Percentiles rank a stretch among this genome's conserved stretches.
phyloP scores from a whole-genome alignment of 2,888 invertebrate species.

The Rapana venosa region DNA sequence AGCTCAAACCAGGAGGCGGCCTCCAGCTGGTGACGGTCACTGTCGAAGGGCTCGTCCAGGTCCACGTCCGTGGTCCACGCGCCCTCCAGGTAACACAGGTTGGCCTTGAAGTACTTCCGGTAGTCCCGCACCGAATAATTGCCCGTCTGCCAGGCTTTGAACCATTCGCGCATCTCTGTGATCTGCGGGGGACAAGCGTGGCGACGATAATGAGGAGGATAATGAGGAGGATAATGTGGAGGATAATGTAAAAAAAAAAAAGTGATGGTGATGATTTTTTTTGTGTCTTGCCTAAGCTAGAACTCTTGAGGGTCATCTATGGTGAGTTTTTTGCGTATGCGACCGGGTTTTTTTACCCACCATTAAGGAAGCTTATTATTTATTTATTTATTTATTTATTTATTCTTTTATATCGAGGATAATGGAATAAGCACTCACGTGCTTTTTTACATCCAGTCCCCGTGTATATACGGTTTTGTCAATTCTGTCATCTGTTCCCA shows the following conservation, averaged over 20 bases:
- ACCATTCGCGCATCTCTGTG: slow-evolving; percentile 69
- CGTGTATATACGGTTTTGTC: no score
- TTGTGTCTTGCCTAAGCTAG: no score
- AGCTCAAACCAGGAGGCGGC: slow-evolving; percentile 66
- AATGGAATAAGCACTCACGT: no score
- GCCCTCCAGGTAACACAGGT: slow-evolving; percentile 70
- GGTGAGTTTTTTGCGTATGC: no score
- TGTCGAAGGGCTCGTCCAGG: slow-evolving; percentile 67
- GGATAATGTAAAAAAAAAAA: no score
- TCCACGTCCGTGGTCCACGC: slow-evolving; percentile 66
- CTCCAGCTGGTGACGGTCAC: slow-evolving; percentile 66
- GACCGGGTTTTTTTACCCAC: no score
- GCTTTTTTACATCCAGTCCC: no score
- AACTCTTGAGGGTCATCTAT: no score
- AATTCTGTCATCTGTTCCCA: no score
- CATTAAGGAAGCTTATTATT: no score
- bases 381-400: no score
- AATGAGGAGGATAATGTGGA: background rate
- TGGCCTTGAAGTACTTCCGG: slow-evolving; percentile 67
- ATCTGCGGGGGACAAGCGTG: slow-evolving; percentile 46
- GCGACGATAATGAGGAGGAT: slow-evolving; percentile 6
- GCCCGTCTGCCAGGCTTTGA: slow-evolving; percentile 69
- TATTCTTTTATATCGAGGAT: no score
- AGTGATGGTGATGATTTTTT: slow-evolving; percentile 40
- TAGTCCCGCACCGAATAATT: slow-evolving; percentile 60